phyloP scores from a whole-genome alignment of 1,140 invertebrate species.

The Pteromalus puparum region DNA sequence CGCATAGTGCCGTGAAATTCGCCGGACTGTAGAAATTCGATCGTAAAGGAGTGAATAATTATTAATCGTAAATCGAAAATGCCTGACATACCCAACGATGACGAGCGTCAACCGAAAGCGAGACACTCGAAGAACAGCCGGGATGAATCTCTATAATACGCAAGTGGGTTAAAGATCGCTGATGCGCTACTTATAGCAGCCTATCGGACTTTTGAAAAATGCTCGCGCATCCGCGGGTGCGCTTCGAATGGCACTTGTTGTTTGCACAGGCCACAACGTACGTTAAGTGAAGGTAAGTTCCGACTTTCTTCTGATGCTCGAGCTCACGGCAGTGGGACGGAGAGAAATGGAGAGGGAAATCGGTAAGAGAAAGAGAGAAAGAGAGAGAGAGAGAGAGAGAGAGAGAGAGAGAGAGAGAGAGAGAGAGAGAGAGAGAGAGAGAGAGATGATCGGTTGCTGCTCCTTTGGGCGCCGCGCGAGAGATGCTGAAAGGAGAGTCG shows the following conservation, averaged over 20 bases:
- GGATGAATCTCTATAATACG: too few relatives aligned
- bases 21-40: too few relatives aligned
- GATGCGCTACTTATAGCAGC: not conserved
- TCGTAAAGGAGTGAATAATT: not conserved
- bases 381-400: slow-evolving; percentile 26
- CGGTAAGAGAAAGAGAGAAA: not conserved
- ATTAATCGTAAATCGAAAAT: not conserved
- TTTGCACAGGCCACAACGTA: not conserved
- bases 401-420: too few relatives aligned
- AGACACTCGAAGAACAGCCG: too few relatives aligned
- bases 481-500: slow-evolving; percentile 50
- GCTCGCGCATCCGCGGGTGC: not conserved
- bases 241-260: slow-evolving; percentile 8
- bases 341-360: not conserved
- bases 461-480: not conserved
- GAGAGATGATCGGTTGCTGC: slow-evolving; percentile 10
- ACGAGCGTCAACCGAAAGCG: too few relatives aligned
- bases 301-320: slow-evolving; percentile 34
- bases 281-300: slow-evolving; percentile 28
- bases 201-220: not conserved
- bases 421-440: too few relatives aligned
- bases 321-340: not conserved
- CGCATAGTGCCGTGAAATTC: too few relatives aligned
- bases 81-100: too few relatives aligned
- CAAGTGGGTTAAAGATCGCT: not conserved